phyloP scores from a whole-genome alignment of 2,888 invertebrate species.

The Drosophila trichaetosa region DNA sequence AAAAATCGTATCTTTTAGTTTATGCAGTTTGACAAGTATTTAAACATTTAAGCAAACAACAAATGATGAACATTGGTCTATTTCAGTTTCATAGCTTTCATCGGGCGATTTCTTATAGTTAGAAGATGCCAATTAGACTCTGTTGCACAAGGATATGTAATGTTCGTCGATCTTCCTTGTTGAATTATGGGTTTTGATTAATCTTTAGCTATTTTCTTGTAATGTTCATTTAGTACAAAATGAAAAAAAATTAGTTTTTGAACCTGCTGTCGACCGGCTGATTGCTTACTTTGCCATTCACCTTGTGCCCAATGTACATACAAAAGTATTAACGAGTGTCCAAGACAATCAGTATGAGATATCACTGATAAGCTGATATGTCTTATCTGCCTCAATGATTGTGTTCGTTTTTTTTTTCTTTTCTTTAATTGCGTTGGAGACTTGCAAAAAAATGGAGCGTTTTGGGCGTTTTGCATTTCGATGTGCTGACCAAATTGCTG shows the following conservation, averaged over 20 bases:
- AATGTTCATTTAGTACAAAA: neutral
- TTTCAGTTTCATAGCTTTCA: neutral
- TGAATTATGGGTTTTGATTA: neutral
- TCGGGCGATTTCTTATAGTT: neutral
- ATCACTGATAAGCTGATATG: conserved; percentile 33
- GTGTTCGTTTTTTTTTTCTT: neutral
- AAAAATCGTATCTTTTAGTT: neutral
- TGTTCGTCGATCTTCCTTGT: neutral
- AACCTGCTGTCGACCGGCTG: conserved; percentile 21
- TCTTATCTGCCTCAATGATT: conserved; percentile 31
- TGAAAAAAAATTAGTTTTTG: conserved; percentile 12
- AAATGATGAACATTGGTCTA: neutral
- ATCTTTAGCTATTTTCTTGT: neutral
- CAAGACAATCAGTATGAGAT: conserved; percentile 30
- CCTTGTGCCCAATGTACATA: conserved; percentile 47
- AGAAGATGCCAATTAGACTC: neutral
- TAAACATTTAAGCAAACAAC: neutral
- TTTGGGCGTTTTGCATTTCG: neutral
- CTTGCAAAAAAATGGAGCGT: neutral
- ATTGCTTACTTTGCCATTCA: conserved; percentile 20
- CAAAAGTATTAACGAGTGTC: conserved; percentile 7
- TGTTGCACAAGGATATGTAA: neutral
- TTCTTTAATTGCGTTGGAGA: neutral
- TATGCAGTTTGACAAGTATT: neutral
- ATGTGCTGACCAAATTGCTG: conserved; percentile 27